These are phyloP conservation scores for Orthosia cruda DNA, from an alignment of 2,888 invertebrate genomes.

Conservation along the genomic window DNA sequence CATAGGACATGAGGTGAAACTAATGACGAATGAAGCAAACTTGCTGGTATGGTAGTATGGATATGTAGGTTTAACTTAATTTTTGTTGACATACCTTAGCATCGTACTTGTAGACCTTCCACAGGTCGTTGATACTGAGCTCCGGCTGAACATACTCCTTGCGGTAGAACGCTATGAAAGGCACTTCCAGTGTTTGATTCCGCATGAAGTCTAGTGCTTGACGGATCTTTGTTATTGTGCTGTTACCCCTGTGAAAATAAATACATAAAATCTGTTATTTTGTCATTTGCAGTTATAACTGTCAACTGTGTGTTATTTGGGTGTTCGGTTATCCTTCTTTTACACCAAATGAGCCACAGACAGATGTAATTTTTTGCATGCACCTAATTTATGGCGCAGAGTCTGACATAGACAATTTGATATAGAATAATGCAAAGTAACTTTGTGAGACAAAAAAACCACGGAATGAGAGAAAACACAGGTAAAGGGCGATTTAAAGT, in stretches of 20 bases:
- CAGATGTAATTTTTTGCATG: not conserved
- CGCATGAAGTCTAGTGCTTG: slow-evolving; percentile 99
- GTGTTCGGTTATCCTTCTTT: not conserved
- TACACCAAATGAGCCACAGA: not conserved
- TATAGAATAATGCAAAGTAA: no score
- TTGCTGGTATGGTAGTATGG: not conserved
- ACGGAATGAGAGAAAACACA: not conserved
- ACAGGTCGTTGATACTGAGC: slow-evolving; percentile 98
- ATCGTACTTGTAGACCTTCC: slow-evolving; percentile 99
- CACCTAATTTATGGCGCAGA: not conserved
- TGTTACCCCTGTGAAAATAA: slow-evolving; percentile 88
- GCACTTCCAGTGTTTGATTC: slow-evolving; percentile 98
- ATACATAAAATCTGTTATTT: no score
- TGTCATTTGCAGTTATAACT: no score
- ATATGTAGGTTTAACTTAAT: not conserved
- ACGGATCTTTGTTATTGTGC: slow-evolving; percentile 96
- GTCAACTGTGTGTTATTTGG: not conserved
- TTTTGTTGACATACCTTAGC: slow-evolving; percentile 93
- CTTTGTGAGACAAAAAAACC: not conserved
- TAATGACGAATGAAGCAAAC: not conserved
- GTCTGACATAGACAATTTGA: no score
- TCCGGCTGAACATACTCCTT: slow-evolving; percentile 99
- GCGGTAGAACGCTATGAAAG: slow-evolving; percentile 99
- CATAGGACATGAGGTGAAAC: not conserved
- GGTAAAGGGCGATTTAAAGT: not conserved